A percentile compares a stretch with the other conserved stretches of the same genome.
These are phyloP conservation scores for Eulemur coronatus DNA, from an alignment of 2,797 vertebrate genomes.

Conservation along the genomic window DNA sequence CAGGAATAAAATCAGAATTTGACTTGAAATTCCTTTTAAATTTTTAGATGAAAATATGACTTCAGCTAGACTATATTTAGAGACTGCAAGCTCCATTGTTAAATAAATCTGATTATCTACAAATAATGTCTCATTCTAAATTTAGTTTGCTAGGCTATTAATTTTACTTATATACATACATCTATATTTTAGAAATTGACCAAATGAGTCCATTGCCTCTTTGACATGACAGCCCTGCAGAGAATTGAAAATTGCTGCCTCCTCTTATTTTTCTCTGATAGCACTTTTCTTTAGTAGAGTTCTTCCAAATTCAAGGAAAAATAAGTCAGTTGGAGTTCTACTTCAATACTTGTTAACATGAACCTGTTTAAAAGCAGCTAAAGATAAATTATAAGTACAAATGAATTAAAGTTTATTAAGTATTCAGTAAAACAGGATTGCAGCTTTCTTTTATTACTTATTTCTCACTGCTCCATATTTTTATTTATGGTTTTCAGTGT, in stretches of 20 bases:
- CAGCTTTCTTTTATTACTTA: neutral
- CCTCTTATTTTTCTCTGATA: neutral
- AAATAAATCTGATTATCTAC: neutral
- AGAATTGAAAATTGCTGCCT: neutral
- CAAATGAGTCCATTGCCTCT: neutral
- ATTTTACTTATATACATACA: neutral
- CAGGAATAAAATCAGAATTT: neutral
- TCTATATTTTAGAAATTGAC: neutral
- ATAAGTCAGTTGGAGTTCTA: neutral
- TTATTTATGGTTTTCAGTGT: neutral
- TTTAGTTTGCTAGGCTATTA: neutral
- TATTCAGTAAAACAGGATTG: neutral
- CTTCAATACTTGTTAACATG: neutral
- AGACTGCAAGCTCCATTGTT: neutral
- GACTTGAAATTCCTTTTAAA: neutral
- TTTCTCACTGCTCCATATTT: neutral
- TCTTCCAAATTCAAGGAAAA: neutral
- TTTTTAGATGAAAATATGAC: neutral
- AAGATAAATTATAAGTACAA: neutral
- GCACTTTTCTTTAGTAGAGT: neutral
- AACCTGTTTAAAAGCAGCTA: neutral
- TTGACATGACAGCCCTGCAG: neutral
- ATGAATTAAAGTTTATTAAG: neutral
- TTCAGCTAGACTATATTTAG: neutral
- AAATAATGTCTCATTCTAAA: neutral